These are phyloP conservation scores for Thera obeliscata DNA, from an alignment of 2,888 invertebrate genomes.

Conservation along the genomic window DNA sequence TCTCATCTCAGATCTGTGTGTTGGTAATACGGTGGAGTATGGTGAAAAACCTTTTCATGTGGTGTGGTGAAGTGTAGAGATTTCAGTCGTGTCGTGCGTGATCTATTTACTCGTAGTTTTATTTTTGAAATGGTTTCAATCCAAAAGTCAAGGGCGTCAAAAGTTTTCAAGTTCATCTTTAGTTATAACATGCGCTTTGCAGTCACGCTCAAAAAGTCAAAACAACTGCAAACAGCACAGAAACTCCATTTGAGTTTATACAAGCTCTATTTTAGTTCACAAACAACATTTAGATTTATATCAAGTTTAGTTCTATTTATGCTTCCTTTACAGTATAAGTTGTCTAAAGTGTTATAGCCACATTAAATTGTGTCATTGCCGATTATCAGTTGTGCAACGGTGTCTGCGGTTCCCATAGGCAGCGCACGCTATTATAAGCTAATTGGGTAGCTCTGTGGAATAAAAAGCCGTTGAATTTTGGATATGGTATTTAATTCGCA, in stretches of 20 bases:
- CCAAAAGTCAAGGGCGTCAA: no score
- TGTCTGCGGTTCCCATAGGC: conserved; percentile 67
- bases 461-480: conserved; percentile 12
- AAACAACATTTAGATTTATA: conserved; percentile 23
- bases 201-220: conserved; percentile 4
- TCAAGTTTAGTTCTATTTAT: conserved; percentile 24
- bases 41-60: no score
- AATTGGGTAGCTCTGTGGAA: conserved; percentile 54
- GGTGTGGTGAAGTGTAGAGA: no score
- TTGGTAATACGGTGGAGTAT: no score
- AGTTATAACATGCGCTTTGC: conserved; percentile 15
- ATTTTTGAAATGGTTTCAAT: no score
- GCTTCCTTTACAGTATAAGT: neutral
- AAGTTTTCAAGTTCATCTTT: conserved; percentile 10
- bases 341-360: conserved; percentile 48
- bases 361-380: conserved; percentile 69
- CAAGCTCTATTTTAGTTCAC: conserved; percentile 23
- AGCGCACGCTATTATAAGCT: conserved; percentile 65
- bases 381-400: conserved; percentile 73
- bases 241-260: conserved; percentile 23
- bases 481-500: conserved; percentile 22
- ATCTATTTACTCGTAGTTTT: no score
- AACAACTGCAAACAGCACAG: conserved; percentile 15
- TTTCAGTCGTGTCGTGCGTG: no score
- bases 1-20: no score